Evolutionary conservation across 2,797 vertebrate genomes (phyloP).

Genomic region (Streptopelia turtur): DNA sequence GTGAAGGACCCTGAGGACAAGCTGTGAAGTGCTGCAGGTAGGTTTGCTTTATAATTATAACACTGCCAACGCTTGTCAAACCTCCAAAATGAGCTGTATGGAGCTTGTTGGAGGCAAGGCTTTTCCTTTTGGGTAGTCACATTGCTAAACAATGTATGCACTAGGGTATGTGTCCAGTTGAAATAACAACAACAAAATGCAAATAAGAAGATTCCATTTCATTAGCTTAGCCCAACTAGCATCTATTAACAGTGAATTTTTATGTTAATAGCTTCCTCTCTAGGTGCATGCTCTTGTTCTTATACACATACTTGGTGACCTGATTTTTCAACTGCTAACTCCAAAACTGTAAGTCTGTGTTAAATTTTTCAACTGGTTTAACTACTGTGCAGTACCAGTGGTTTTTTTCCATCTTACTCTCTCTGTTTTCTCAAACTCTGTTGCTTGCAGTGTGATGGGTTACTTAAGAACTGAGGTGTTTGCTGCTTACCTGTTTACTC

Average conservation of each 20-base stretch:
- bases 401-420: neutral
- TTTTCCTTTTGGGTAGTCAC: neutral
- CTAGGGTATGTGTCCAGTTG: neutral
- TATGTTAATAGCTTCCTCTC: neutral
- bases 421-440: neutral
- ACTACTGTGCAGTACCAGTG: neutral
- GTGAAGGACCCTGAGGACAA: neutral
- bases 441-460: neutral
- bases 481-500: neutral
- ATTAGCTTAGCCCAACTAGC: neutral
- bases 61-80: accelerated
- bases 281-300: neutral
- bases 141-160: neutral
- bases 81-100: neutral
- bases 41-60: neutral
- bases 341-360: neutral
- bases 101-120: neutral
- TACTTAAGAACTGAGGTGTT: neutral
- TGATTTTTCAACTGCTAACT: neutral
- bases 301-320: neutral
- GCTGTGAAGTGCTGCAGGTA: neutral
- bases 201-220: neutral
- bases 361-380: neutral
- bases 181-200: neutral
- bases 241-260: neutral